phyloP scores from a whole-genome alignment of 2,797 vertebrate species.

The Pteropus rufus region DNA sequence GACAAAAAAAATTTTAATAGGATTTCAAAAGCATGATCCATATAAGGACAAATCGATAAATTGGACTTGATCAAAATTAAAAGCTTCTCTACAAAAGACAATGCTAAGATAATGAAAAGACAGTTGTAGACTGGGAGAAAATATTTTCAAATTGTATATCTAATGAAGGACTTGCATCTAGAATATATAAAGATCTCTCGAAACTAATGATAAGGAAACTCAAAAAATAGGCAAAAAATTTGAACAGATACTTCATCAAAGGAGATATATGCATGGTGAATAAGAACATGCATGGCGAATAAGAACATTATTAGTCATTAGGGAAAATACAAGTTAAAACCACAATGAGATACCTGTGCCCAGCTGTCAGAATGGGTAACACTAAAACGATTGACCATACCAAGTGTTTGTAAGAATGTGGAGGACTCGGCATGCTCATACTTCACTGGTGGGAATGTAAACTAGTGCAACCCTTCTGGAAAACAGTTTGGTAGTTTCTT shows the following conservation, averaged over 20 bases:
- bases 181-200: background rate
- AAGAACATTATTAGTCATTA: background rate
- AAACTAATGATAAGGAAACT: background rate
- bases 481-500: background rate
- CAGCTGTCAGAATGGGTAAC: background rate
- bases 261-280: background rate
- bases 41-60: background rate
- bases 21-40: background rate
- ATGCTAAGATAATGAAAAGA: background rate
- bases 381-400: background rate
- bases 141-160: background rate
- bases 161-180: background rate
- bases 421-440: background rate
- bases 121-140: background rate
- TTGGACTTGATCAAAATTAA: constrained; percentile 14
- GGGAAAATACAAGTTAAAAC: background rate
- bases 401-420: background rate
- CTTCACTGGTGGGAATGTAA: background rate
- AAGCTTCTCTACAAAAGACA: background rate
- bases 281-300: background rate
- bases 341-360: background rate
- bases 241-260: background rate
- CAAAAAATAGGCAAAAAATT: background rate
- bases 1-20: background rate
- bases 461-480: background rate